phyloP scores from a whole-genome alignment of 2,797 vertebrate genomes.

The Myotis findleyi region DNA sequence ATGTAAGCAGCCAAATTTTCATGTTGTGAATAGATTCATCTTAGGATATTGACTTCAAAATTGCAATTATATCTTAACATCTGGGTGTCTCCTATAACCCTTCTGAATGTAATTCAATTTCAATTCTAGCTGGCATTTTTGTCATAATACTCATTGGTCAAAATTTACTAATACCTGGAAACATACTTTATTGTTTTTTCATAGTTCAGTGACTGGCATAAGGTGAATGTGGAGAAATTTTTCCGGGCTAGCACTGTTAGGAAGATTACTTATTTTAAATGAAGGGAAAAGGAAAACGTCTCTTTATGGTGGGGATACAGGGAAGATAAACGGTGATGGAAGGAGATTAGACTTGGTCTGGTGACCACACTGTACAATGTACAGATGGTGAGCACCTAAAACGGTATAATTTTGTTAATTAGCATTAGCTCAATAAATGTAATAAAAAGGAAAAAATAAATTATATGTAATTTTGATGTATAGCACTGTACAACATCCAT shows the following conservation, averaged over 20 bases:
- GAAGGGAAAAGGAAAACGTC: neutral
- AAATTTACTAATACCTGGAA: neutral
- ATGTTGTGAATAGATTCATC: neutral
- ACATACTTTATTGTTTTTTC: neutral
- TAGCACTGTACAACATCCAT: neutral
- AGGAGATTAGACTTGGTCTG: neutral
- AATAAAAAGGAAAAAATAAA: neutral
- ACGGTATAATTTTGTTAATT: neutral
- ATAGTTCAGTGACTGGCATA: neutral
- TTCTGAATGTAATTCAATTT: neutral
- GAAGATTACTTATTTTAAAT: neutral
- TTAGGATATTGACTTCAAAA: conserved; percentile 14
- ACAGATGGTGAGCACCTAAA: neutral
- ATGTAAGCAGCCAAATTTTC: neutral
- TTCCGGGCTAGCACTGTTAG: neutral
- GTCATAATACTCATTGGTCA: neutral
- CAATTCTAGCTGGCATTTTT: neutral
- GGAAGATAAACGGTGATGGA: neutral
- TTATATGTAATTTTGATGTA: neutral
- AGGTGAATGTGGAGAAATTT: neutral
- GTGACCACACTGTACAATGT: neutral
- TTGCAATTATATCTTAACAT: neutral
- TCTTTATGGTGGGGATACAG: neutral
- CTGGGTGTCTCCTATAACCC: neutral
- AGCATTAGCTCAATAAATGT: neutral